phyloP scores from a whole-genome alignment of 2,888 invertebrate genomes.

The Drosophila subsilvestris region DNA sequence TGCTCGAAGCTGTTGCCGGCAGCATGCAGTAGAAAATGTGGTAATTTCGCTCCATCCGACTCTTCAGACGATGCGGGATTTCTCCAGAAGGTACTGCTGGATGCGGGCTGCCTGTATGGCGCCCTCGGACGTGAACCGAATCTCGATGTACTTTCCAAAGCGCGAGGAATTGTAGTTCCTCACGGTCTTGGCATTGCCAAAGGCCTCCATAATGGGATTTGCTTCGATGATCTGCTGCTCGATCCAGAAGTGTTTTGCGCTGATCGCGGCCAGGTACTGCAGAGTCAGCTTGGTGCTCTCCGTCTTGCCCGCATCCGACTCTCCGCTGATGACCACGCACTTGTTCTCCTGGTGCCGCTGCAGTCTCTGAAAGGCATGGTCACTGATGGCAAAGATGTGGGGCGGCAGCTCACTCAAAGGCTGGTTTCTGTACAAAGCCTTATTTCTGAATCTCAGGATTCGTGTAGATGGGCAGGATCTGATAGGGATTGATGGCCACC shows the following conservation, averaged over 20 bases:
- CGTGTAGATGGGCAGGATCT: constrained; percentile 97
- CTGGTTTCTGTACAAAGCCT: constrained; percentile 91
- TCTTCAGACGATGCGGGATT: constrained; percentile 97
- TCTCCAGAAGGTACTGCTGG: constrained; percentile 97
- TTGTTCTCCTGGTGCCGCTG: constrained; percentile 91
- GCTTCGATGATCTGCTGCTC: constrained; percentile 98
- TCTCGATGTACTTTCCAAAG: constrained; percentile 97
- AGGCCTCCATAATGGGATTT: constrained; percentile 98
- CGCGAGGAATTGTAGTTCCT: constrained; percentile 98
- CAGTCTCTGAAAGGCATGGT: constrained; percentile 94
- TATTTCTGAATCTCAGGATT: constrained; percentile 93
- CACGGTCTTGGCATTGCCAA: constrained; percentile 98
- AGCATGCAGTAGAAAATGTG: constrained; percentile 97
- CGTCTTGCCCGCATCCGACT: constrained; percentile 98
- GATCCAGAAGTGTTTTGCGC: constrained; percentile 98
- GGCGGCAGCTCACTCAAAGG: constrained; percentile 95
- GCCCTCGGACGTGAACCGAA: constrained; percentile 92
- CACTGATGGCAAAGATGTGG: constrained; percentile 97
- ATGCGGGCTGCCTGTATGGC: constrained; percentile 96
- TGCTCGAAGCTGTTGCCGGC: constrained; percentile 97
- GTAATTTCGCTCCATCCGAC: constrained; percentile 95
- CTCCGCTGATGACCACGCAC: constrained; percentile 98
- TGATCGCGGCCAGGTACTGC: constrained; percentile 96
- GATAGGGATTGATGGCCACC: constrained; percentile 97
- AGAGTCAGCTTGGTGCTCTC: constrained; percentile 97